These are phyloP conservation scores for Nesometra sesokonis DNA, from an alignment of 35 echinoderm and acorn worm genomes.

Conservation along the genomic window DNA sequence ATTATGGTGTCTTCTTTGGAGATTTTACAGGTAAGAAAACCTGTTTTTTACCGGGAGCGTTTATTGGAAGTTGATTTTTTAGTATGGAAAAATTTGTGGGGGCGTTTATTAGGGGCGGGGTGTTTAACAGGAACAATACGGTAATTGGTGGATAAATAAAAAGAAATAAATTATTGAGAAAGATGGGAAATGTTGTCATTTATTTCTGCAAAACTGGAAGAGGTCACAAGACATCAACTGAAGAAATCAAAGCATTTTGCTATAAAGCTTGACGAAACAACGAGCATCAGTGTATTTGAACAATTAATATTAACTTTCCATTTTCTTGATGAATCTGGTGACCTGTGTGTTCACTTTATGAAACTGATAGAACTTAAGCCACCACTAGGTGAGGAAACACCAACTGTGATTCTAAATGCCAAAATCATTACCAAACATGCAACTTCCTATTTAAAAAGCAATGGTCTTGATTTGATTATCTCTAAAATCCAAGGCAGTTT, in stretches of 20 bases:
- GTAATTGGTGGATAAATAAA: too few relatives aligned
- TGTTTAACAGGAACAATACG: too few relatives aligned
- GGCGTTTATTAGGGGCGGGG: too few relatives aligned
- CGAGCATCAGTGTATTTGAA: slow-evolving; percentile 5
- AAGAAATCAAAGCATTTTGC: slow-evolving; percentile 14
- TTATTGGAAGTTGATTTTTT: too few relatives aligned
- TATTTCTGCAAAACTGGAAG: slow-evolving; percentile 15
- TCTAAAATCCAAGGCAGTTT: too few relatives aligned
- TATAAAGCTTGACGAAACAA: slow-evolving; percentile 24
- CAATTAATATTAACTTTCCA: slow-evolving; percentile 18
- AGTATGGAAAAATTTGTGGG: too few relatives aligned
- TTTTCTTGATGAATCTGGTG: slow-evolving; percentile 6
- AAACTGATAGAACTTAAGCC: slow-evolving; percentile 31
- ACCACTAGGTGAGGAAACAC: neutral
- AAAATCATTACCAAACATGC: slow-evolving; percentile 26
- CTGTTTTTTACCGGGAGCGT: too few relatives aligned
- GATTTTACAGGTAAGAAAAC: too few relatives aligned
- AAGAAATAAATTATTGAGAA: too few relatives aligned
- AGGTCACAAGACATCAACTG: neutral
- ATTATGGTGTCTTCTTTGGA: too few relatives aligned
- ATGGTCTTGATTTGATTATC: slow-evolving; percentile 6
- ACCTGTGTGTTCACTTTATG: slow-evolving; percentile 19
- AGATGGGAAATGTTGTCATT: too few relatives aligned
- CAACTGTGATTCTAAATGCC: slow-evolving; percentile 18
- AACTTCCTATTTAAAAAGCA: neutral